Evolutionary conservation across 2,113 vertebrate species (phyloP), one percentile per base, ranked within the genome.

Genomic region (Gobiocypris rarus): DNA sequence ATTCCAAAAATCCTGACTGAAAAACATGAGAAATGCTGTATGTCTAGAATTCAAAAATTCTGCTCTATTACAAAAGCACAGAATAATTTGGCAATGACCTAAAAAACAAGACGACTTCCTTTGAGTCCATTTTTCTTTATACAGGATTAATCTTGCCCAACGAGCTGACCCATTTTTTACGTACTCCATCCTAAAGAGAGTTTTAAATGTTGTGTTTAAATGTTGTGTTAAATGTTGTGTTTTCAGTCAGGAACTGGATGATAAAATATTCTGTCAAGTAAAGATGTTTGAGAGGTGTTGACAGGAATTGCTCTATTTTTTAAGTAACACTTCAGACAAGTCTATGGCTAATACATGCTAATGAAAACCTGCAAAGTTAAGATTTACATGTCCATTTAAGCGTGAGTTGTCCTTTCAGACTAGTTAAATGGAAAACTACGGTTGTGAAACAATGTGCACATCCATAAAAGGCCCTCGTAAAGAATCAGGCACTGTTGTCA

Each of bases 381-480:
- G 6, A 19, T 54, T 54, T 19, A 54, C 52, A 19, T 54, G 52
- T 54, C 52, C 52, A 19, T 19, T 54, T 54, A 54, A 22, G 19
- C 7, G 2, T 19, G 2, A 59, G 56, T n/a, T 22, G 17, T 9
- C 31, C 34, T 71, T 43, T 71, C 22, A 50, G 71, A 52, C 13
- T 52, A 75, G n/a, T 28, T 69, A 38, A 79, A 7, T 43, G 52
- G 9, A 77, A 67, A 80, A 31, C 24, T 67, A 34, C 50, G 81
- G 34, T 81, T 89, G 85, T 89, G 83, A 87, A 87, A 77, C 83
- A 89, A 89, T 89, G 87, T 89, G 85, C 87, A 89, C 81, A 50
- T 81, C 59, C 52, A 75, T 75, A 80, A 75, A 71, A 73, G 56
- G 61, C 73, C 34, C 79, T 81, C 3, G 19, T 31, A 69, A 75